Evolutionary conservation across 2,113 vertebrate species (phyloP).

Genomic region (Reinhardtius hippoglossoides): DNA sequence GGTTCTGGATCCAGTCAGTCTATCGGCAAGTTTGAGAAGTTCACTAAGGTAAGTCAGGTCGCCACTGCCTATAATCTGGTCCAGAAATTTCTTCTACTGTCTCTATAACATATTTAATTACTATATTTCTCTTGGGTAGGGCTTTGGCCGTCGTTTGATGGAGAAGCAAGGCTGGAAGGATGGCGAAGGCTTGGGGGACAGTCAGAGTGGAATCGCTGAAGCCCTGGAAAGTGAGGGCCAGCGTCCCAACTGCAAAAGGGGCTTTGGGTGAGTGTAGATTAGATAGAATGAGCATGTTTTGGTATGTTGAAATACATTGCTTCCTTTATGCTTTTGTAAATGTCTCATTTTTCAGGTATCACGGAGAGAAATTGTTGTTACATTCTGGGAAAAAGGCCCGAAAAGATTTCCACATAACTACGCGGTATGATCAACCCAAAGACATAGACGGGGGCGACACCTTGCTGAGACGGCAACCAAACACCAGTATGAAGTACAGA

Average conservation of each 20-base stretch:
- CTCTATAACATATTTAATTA: neutral
- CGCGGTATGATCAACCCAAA: conserved; percentile 90
- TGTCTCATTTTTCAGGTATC: conserved; percentile 85
- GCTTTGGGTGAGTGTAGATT: conserved; percentile 89
- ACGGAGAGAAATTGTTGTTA: conserved; percentile 91
- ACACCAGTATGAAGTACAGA: conserved; percentile 91
- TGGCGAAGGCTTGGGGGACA: conserved; percentile 90
- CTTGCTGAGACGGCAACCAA: conserved; percentile 87
- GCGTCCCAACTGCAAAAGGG: conserved; percentile 93
- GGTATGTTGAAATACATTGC: neutral
- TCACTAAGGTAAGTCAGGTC: conserved; percentile 87
- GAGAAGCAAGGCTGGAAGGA: conserved; percentile 96
- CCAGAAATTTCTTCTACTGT: neutral
- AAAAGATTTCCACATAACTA: conserved; percentile 85
- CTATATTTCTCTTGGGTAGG: conserved; percentile 75
- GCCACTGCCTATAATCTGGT: neutral
- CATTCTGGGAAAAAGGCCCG: conserved; percentile 84
- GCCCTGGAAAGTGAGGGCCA: conserved; percentile 93
- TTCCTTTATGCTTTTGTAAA: neutral
- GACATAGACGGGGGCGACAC: conserved; percentile 86
- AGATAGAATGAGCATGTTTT: neutral
- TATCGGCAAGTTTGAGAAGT: conserved; percentile 91
- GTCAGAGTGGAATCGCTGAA: conserved; percentile 86
- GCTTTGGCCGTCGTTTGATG: conserved; percentile 93
- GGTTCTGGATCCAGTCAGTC: conserved; percentile 70